These are phyloP conservation scores for Crossocerus cetratus DNA, from an alignment of 2,888 invertebrate species.

Conservation along the genomic window DNA sequence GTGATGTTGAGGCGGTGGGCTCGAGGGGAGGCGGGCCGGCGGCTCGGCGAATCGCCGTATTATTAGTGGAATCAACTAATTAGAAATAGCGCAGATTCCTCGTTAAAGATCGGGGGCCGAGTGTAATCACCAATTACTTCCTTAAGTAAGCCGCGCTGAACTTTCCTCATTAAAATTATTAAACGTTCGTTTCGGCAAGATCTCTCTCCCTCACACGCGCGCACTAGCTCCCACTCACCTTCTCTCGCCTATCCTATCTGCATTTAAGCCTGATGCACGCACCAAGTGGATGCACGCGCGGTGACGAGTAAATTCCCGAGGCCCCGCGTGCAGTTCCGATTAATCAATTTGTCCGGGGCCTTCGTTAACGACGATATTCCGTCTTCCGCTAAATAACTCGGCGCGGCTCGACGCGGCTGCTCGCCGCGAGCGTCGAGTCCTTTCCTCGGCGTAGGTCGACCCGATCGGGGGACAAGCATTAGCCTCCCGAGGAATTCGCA, in stretches of 20 bases:
- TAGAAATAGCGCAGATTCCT: constrained; percentile 60
- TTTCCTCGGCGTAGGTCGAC: background rate
- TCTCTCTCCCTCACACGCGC: too few relatives aligned
- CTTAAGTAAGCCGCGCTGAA: constrained; percentile 58
- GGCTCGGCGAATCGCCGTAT: constrained; percentile 43
- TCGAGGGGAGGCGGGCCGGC: background rate
- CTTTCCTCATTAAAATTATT: constrained; percentile 62
- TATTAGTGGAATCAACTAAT: constrained; percentile 61
- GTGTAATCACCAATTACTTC: constrained; percentile 61
- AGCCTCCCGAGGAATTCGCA: background rate
- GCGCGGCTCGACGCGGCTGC: constrained; percentile 8
- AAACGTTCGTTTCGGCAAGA: constrained; percentile 50
- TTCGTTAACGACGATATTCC: constrained; percentile 33
- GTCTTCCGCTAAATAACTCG: constrained; percentile 14
- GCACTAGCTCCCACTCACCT: too few relatives aligned
- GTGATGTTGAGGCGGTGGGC: background rate
- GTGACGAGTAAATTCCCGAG: constrained; percentile 18
- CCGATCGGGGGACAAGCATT: background rate
- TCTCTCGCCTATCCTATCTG: constrained; percentile 21
- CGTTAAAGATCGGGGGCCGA: constrained; percentile 56
- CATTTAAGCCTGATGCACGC: constrained; percentile 47
- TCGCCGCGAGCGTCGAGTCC: background rate
- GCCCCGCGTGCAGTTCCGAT: constrained; percentile 33
- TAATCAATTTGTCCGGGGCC: constrained; percentile 42
- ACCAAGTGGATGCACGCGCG: constrained; percentile 15